Evolutionary conservation across 2,797 vertebrate species (phyloP).

Genomic region (Cryptoblepharus egeriae): DNA sequence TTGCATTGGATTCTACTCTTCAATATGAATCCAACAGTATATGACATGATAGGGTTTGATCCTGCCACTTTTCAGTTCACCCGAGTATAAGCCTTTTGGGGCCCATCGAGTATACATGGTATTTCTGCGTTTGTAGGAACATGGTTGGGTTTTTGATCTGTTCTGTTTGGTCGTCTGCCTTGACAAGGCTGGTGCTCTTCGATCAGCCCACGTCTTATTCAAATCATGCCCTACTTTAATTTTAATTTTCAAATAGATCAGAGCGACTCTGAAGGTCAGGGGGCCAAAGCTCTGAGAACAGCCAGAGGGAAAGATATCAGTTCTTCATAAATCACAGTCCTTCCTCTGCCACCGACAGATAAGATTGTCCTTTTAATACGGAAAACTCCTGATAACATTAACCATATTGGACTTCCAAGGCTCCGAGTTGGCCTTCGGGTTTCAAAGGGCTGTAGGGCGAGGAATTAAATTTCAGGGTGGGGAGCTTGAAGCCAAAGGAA

Average conservation of each 20-base stretch:
- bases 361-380: conserved; percentile 42
- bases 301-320: conserved; percentile 28
- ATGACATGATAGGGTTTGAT: too few relatives aligned
- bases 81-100: too few relatives aligned
- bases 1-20: too few relatives aligned
- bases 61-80: too few relatives aligned
- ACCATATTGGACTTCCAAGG: conserved; percentile 7
- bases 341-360: conserved; percentile 23
- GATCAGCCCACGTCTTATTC: conserved; percentile 15
- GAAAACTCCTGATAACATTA: conserved; percentile 42
- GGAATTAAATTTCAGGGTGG: too few relatives aligned
- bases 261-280: conserved; percentile 46
- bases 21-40: too few relatives aligned
- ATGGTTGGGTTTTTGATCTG: conserved; percentile 15
- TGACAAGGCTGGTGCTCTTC: neutral
- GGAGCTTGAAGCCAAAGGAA: too few relatives aligned
- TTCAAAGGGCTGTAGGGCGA: neutral
- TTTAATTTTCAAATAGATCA: conserved; percentile 50
- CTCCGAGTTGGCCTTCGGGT: neutral
- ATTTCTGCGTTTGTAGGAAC: too few relatives aligned
- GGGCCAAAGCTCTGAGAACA: conserved; percentile 37
- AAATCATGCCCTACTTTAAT: conserved; percentile 42
- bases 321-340: conserved; percentile 15
- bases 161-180: conserved; percentile 28
- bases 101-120: too few relatives aligned